These are phyloP conservation scores for Agriopis leucophaearia DNA, from an alignment of 2,888 invertebrate genomes.

Conservation along the genomic window DNA sequence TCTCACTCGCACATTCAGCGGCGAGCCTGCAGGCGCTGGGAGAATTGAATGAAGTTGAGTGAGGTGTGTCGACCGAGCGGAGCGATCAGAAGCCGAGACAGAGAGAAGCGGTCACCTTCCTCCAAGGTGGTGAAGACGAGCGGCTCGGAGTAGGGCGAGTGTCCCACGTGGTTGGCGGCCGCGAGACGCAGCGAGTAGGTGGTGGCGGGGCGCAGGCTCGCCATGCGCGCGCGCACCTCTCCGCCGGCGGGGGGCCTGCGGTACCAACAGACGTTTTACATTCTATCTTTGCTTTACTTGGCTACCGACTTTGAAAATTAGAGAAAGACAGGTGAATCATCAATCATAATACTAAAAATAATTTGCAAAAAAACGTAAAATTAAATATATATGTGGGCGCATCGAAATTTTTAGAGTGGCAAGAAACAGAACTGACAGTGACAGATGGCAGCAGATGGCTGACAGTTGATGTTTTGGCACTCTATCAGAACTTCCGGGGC, in stretches of 20 bases:
- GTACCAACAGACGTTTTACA: neutral
- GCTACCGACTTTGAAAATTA: too few species aligned
- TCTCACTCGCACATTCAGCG: slow-evolving; percentile 89
- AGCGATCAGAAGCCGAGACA: too few species aligned
- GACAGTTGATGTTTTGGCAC: too few species aligned
- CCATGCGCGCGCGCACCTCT: slow-evolving; percentile 61
- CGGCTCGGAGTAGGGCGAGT: slow-evolving; percentile 89
- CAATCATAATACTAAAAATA: too few species aligned
- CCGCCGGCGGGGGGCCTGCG: slow-evolving; percentile 43
- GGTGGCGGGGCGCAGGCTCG: slow-evolving; percentile 88
- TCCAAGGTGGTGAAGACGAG: slow-evolving; percentile 90
- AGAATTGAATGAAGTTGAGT: neutral
- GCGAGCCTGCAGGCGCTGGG: slow-evolving; percentile 89
- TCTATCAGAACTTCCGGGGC: too few species aligned
- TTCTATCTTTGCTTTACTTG: too few species aligned
- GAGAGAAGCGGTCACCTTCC: slow-evolving; percentile 85
- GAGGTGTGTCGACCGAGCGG: neutral
- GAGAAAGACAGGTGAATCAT: too few species aligned
- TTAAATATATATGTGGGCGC: too few species aligned
- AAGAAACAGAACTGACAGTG: too few species aligned
- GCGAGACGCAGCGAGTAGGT: slow-evolving; percentile 89
- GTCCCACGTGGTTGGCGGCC: slow-evolving; percentile 90
- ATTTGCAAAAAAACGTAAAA: too few species aligned
- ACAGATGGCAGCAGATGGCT: too few species aligned
- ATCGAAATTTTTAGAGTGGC: too few species aligned